These are phyloP conservation scores for Orthosia gracilis DNA, from an alignment of 2,888 invertebrate species.

Conservation along the genomic window DNA sequence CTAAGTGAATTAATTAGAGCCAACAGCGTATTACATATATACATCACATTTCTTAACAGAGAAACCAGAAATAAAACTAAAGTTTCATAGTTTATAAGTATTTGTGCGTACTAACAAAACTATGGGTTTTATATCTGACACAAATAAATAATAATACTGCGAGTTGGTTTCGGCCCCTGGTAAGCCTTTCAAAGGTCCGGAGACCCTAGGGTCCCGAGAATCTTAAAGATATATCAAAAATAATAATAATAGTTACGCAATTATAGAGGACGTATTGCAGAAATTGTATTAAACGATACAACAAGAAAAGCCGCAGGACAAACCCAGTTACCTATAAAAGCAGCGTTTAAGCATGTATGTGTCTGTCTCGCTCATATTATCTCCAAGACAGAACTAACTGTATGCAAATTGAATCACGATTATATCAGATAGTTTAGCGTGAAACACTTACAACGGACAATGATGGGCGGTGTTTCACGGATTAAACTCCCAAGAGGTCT, in stretches of 20 bases:
- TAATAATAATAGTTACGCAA: too few relatives aligned
- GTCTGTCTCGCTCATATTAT: conserved; percentile 58
- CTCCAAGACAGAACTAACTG: conserved; percentile 59
- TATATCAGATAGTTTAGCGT: conserved; percentile 57
- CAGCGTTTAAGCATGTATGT: conserved; percentile 46
- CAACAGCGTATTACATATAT: background rate
- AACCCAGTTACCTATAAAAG: conserved; percentile 30
- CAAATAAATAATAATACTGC: too few relatives aligned
- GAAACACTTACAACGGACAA: conserved; percentile 58
- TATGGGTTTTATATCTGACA: too few relatives aligned
- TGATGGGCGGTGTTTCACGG: conserved; percentile 65
- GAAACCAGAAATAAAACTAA: too few relatives aligned
- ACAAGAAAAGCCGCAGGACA: background rate
- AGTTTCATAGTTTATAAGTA: too few relatives aligned
- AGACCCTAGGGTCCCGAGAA: too few relatives aligned
- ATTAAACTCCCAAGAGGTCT: conserved; percentile 49
- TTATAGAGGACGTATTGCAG: too few relatives aligned
- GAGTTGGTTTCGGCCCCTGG: too few relatives aligned
- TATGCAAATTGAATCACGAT: conserved; percentile 70
- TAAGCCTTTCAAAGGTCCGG: too few relatives aligned
- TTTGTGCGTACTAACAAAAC: too few relatives aligned
- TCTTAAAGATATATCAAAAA: too few relatives aligned
- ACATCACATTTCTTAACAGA: background rate
- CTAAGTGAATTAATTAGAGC: background rate
- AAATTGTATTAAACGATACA: background rate